phyloP scores from a whole-genome alignment of 2,888 invertebrate genomes.

The Vannuccia rotundouncinata region DNA sequence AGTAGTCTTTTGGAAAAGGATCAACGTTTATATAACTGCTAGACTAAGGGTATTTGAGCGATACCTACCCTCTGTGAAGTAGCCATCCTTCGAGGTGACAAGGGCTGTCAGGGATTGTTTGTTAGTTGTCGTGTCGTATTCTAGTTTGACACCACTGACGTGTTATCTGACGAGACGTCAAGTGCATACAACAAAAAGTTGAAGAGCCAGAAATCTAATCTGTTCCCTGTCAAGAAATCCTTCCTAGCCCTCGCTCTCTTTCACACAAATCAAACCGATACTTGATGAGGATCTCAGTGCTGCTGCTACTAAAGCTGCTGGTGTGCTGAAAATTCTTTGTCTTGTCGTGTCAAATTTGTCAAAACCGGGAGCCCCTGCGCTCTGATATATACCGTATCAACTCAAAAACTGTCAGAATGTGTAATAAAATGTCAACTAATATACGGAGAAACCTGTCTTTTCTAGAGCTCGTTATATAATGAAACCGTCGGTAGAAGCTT shows the following conservation, averaged over 20 bases:
- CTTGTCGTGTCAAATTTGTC: conserved; percentile 18
- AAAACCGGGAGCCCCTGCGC: background rate
- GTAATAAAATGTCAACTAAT: conserved; percentile 19
- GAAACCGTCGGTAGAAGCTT: background rate
- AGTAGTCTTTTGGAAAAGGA: too few species aligned
- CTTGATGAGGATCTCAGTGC: background rate
- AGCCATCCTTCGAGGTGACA: conserved; percentile 12
- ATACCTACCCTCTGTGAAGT: conserved; percentile 3
- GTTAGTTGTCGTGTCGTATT: background rate
- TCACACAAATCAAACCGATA: background rate
- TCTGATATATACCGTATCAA: background rate
- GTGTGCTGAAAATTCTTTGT: background rate
- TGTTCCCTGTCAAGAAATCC: background rate
- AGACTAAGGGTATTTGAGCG: background rate
- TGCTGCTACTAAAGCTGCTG: background rate
- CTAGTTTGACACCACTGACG: conserved; percentile 12
- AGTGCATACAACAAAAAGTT: background rate
- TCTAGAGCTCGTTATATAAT: background rate
- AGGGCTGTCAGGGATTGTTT: background rate
- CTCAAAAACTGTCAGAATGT: background rate
- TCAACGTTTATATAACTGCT: background rate
- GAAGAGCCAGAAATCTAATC: background rate
- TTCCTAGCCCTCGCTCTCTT: too few species aligned
- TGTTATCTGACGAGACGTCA: conserved; percentile 23
- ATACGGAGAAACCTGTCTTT: conserved; percentile 9